phyloP scores from a whole-genome alignment of 2,113 vertebrate genomes.

The Rattus rattus region DNA sequence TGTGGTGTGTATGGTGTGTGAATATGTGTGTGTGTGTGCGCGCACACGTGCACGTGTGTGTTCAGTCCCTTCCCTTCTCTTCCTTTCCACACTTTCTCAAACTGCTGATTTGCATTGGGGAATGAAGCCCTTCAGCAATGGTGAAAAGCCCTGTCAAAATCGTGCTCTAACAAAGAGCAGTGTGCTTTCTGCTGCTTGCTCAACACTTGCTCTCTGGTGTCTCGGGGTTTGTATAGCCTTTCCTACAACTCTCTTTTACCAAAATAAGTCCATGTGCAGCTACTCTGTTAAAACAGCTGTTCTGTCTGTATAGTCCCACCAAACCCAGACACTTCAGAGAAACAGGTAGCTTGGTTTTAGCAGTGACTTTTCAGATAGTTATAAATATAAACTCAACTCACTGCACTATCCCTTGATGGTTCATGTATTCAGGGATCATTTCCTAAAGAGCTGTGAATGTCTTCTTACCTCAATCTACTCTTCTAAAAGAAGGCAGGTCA shows the following conservation, averaged over 20 bases:
- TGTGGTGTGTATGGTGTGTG: no score
- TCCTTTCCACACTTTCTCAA: neutral
- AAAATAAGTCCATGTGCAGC: neutral
- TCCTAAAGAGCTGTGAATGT: slow-evolving; percentile 64
- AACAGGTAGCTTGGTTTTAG: slow-evolving; percentile 25
- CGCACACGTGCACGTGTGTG: neutral
- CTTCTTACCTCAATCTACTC: slow-evolving; percentile 24
- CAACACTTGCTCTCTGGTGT: neutral
- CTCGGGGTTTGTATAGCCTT: slow-evolving; percentile 34
- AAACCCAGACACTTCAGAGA: slow-evolving; percentile 54
- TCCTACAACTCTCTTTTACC: slow-evolving; percentile 54
- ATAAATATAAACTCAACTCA: slow-evolving; percentile 51
- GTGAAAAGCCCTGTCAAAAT: neutral
- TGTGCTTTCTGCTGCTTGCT: slow-evolving; percentile 13
- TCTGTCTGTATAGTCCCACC: neutral
- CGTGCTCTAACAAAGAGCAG: neutral
- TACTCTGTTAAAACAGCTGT: slow-evolving; percentile 22
- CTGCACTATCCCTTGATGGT: slow-evolving; percentile 40
- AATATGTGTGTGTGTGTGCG: no score
- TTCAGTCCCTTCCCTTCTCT: slow-evolving; percentile 32
- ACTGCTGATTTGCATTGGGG: neutral
- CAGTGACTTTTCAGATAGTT: slow-evolving; percentile 40
- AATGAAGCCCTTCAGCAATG: slow-evolving; percentile 11
- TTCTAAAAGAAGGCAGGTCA: neutral
- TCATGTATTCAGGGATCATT: slow-evolving; percentile 25